These are phyloP conservation scores for Homarus americanus DNA, from an alignment of 1,140 invertebrate genomes.

Conservation along the genomic window DNA sequence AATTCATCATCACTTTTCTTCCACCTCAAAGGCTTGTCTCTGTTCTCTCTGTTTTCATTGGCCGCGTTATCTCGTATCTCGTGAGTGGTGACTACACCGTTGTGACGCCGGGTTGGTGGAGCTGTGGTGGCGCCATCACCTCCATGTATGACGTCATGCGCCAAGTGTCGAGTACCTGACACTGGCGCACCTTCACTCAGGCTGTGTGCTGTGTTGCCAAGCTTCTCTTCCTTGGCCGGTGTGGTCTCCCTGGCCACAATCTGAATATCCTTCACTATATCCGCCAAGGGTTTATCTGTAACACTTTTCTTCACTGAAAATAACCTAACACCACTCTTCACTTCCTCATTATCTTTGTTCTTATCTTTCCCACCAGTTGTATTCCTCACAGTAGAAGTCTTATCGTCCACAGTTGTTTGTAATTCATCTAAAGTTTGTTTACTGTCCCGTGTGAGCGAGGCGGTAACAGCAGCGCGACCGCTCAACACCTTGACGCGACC, in stretches of 20 bases:
- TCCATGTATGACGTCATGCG: background rate
- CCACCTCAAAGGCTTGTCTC: background rate
- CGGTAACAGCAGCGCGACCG: background rate
- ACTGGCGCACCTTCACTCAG: background rate
- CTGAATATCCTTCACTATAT: background rate
- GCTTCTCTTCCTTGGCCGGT: background rate
- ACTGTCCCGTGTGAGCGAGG: conserved; percentile 1
- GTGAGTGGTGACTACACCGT: background rate
- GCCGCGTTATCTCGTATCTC: conserved; percentile 15
- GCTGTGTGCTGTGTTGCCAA: background rate
- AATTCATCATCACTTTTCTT: background rate
- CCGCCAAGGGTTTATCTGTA: background rate
- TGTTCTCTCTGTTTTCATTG: conserved; percentile 30
- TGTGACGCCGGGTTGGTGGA: background rate
- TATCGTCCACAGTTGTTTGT: background rate
- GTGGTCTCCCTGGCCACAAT: background rate
- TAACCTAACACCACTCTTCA: background rate
- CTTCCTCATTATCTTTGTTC: background rate
- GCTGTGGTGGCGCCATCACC: background rate
- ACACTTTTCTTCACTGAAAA: background rate
- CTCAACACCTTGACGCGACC: conserved; percentile 41
- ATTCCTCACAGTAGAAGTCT: background rate
- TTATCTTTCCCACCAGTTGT: background rate
- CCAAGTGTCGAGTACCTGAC: background rate
- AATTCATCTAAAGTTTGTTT: background rate